Evolutionary conservation across 2,797 vertebrate genomes (phyloP), one percentile per base, ranked within the genome.

Genomic region (Australoheros facetus): DNA sequence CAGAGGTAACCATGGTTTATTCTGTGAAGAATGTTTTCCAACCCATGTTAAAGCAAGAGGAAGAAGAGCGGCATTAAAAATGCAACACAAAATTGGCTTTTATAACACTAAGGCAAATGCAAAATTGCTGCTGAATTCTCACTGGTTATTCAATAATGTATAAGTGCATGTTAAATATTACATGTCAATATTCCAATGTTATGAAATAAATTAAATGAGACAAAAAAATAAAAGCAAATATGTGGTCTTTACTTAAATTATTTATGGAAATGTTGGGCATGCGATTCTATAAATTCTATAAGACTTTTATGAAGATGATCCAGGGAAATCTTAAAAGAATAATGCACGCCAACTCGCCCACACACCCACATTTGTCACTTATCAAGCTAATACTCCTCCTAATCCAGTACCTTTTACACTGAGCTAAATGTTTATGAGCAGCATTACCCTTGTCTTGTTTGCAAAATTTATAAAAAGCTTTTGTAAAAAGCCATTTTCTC

Each of bases 391-490:
- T 19, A 51, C 26, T 42, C 8, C 19, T 59, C 19, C 78, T 80
- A 66, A 85, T 69, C 62, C 23, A 69, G 23, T 57, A 54, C 62
- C 75, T 80, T 57, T 84, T 78, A 66, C 72, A 73, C 73, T 81
- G 74, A 85, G 64, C 79, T 77, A 78, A 87, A 87, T 86, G 56
- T 84, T 92, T 85, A 81, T 2, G 2, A 59, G 45, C 30, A 51
- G 62, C 82, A 85, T 87, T 73, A 81, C 42, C 73, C 62, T 70
- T 76, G 81, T 83, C 83, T 85, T 84, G 87, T 89, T 89, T 85
- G 78, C 77, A 87, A 88, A 85, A 88, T 87, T 73, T 81, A 87
- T 82, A 84, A 87, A 91, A 79, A 72, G 79, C 74, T 78, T 71
- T 80, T 85, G 80, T 87, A 81, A 84, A 88, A 87, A 4, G 72